A percentile compares a stretch with the other conserved stretches of the same genome.
Evolutionary conservation across 2,113 vertebrate genomes (phyloP).

Genomic region (Bubalus kerabau): DNA sequence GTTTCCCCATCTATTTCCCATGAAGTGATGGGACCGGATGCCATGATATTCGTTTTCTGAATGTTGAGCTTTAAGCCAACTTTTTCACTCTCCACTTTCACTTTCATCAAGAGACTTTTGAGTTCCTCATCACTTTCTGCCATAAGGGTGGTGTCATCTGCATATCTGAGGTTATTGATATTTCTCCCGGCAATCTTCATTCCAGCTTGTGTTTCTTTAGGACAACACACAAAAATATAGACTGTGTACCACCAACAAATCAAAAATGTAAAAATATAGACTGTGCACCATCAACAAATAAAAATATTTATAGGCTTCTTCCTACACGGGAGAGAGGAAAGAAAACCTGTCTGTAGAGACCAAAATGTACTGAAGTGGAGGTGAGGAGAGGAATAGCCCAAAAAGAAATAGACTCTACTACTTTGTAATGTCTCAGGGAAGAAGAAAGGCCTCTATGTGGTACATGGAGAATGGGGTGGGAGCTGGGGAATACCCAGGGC

Average conservation of each 20-base stretch:
- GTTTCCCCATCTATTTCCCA: too few relatives aligned
- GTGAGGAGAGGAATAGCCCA: background rate
- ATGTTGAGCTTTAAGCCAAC: too few relatives aligned
- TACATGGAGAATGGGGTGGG: too few relatives aligned
- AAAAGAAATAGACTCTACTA: background rate
- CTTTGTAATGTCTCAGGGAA: background rate
- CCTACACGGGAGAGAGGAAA: background rate
- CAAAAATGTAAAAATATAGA: background rate
- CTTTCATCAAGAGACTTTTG: too few relatives aligned
- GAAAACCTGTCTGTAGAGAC: background rate
- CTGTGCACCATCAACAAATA: background rate
- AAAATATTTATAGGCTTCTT: background rate
- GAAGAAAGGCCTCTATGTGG: rapidly evolving
- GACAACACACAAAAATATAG: constrained; percentile 15
- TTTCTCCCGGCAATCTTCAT: too few relatives aligned
- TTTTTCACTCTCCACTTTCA: too few relatives aligned
- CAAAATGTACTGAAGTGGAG: background rate
- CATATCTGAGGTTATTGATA: too few relatives aligned
- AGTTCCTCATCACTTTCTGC: too few relatives aligned
- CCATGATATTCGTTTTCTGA: too few relatives aligned
- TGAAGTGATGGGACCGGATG: too few relatives aligned
- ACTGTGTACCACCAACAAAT: background rate
- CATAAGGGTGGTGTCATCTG: too few relatives aligned
- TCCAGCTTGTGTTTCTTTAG: background rate
- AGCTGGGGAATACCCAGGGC: background rate